Base-by-base conservation (phyloP, 2,888 invertebrate species). In the Epistrophella euchroma region DNA sequence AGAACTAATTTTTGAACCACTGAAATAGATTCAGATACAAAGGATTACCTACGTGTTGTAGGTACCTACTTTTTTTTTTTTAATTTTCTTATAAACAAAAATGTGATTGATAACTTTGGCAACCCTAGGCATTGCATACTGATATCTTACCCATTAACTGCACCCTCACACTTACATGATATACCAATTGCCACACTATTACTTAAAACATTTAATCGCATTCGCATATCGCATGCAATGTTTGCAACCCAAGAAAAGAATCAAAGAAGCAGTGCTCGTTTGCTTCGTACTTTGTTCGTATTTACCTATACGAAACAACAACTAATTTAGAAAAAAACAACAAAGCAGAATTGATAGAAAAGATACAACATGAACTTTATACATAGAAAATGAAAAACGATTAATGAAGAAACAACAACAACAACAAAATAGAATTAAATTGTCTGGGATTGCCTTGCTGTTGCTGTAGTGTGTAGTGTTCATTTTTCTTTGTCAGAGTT, bases 311-410 rank as follows among this genome's bases (percentile, higher is more conserved):
- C 45, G 25, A 70, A 71, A 52, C 47, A 72, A 47, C 72, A 66
- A 68, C 45, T 43, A 66, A 62, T 80, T 66, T 64, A 40, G 85
- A 85, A 85, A 85, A 85, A 85, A 85, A 85, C 85, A 85, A 76
- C 81, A 81, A 85, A 85, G 66, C 71, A 50, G 58, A 81, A 77
- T 81, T 28, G 76, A 73, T 60, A 73, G 58, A 73, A 75, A 80
- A 58, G 64, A 76, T 81, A 58, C 68, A 72, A 71, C 45, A 72
- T 45, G 60, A 56, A 73, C 64, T 66, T 28, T 55, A 72, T 28
- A 10, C 17, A 71, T 68, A 80, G 25, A 73, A 47, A 64, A 56
- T 9, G 13, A 40, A 25, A 6, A 47, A n/a, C 50, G 7, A 47
- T 56, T 43, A 50, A 70, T 40, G 35, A 60, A 79, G 55, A 70